Base-by-base conservation (phyloP, 2,113 vertebrate genomes). In the Pedionomus torquatus region DNA sequence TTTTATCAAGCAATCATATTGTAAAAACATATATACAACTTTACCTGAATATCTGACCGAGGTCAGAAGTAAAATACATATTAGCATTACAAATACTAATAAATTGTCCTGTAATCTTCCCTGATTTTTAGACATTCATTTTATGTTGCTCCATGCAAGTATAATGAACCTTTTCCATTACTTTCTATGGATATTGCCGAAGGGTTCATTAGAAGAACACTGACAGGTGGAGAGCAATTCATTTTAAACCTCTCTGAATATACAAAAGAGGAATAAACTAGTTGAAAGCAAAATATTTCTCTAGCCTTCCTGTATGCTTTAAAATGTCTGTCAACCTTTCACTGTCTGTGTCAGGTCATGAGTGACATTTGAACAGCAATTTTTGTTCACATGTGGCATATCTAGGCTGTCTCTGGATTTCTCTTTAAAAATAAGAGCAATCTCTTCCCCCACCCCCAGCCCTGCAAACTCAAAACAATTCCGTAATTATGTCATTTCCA, bases 331-430 rank as follows among this genome's bases (percentile, higher is more conserved):
- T 54, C 82, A 95, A 16, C 10, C 14, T 83, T 78, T 87, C 20
- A 14, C 31, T 78, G n/a, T 84, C 65, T 79, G 14, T 94, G 89
- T 93, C 87, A 95, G 72, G 57, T 75, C 72, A 78, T 90, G 58
- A 93, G 21, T 95, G 89, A 78, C 83, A 85, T 94, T 95, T 94
- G 39, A 97, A 80, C 61, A 87, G 57, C 23, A 85, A 61, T 83
- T 95, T 96, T 75, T 90, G 57, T 90, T 95, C 79, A 65, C 60
- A 11, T 91, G 31, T 75, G 51, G 31, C 75, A 69, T 83, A 95
- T 76, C 63, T 89, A 63, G 69, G 89, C 76, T 93, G 48, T 85
- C 63, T 93, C 58, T 84, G 57, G 17, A 46, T 84, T 97, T 80
- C 35, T 96, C 20, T 89, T 74, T 43, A 89, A 94, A 90, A 94